These are phyloP conservation scores for Mechanitis mazaeus DNA, from an alignment of 2,888 invertebrate species.

Conservation along the genomic window DNA sequence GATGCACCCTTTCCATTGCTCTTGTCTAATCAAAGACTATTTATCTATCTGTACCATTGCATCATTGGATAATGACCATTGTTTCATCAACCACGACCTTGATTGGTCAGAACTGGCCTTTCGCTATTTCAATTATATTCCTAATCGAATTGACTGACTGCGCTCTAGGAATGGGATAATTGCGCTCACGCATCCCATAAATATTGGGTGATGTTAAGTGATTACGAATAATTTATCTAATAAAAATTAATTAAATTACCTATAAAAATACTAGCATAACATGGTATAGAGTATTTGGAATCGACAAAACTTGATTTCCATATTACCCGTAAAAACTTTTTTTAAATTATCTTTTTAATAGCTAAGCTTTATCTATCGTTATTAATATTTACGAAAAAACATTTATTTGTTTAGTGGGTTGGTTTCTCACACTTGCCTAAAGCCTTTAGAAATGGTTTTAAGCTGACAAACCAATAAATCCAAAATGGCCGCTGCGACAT, in stretches of 20 bases:
- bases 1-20: slow-evolving; percentile 15
- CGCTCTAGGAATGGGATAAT: slow-evolving; percentile 62
- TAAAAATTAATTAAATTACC: background rate
- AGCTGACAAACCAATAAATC: too few species aligned
- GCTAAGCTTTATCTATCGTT: too few species aligned
- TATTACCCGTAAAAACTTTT: too few species aligned
- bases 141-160: slow-evolving; percentile 74
- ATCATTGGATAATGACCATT: slow-evolving; percentile 21
- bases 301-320: too few species aligned
- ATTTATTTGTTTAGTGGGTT: too few species aligned
- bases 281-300: background rate
- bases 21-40: slow-evolving; percentile 77
- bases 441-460: too few species aligned
- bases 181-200: slow-evolving; percentile 60
- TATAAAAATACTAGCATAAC: too few species aligned
- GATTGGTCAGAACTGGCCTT: slow-evolving; percentile 47
- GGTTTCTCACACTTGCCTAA: too few species aligned
- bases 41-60: slow-evolving; percentile 25
- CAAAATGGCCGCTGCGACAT: too few species aligned
- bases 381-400: too few species aligned
- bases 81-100: slow-evolving; percentile 43
- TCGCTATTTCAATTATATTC: slow-evolving; percentile 56
- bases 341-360: too few species aligned
- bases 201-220: slow-evolving; percentile 39
- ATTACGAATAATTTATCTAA: background rate